Percentiles rank a stretch among this genome's conserved stretches.
These are phyloP conservation scores for Aricia agestis DNA, from an alignment of 1,140 invertebrate genomes.

Conservation along the genomic window DNA sequence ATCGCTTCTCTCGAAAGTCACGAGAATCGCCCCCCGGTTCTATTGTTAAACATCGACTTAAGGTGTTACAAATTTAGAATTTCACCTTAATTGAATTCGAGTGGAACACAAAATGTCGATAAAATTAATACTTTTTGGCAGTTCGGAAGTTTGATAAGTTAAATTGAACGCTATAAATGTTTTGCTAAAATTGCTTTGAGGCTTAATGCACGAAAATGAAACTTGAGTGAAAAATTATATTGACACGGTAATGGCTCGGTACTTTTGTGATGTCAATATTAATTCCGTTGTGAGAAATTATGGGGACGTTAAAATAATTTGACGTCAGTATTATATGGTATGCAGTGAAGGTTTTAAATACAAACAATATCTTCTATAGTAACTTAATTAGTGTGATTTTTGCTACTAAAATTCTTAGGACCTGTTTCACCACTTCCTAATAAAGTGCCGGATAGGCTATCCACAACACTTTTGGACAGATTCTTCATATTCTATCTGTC, in stretches of 20 bases:
- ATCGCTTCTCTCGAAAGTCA: too few relatives aligned
- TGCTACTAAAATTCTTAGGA: too few relatives aligned
- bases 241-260: not conserved
- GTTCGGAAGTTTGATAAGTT: conserved; percentile 5
- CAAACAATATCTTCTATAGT: too few relatives aligned
- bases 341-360: too few relatives aligned
- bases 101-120: conserved; percentile 24
- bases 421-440: too few relatives aligned
- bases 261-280: not conserved
- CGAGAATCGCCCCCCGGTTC: conserved; percentile 17
- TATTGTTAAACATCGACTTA: conserved; percentile 48
- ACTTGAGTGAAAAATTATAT: conserved; percentile 3
- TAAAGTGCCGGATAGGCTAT: too few relatives aligned
- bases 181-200: not conserved
- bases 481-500: too few relatives aligned
- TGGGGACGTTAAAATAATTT: too few relatives aligned
- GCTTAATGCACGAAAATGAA: not conserved
- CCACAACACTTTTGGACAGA: too few relatives aligned
- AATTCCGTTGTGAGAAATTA: not conserved
- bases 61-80: conserved; percentile 42
- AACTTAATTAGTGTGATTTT: too few relatives aligned
- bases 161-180: not conserved
- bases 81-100: conserved; percentile 42
- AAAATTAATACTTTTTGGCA: conserved; percentile 17
- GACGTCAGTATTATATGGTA: too few relatives aligned